A percentile compares a stretch with the other conserved stretches of the same genome.
Conservation (phyloP, 2,888 invertebrate genomes). For the Cremastinae sp. region DNA sequence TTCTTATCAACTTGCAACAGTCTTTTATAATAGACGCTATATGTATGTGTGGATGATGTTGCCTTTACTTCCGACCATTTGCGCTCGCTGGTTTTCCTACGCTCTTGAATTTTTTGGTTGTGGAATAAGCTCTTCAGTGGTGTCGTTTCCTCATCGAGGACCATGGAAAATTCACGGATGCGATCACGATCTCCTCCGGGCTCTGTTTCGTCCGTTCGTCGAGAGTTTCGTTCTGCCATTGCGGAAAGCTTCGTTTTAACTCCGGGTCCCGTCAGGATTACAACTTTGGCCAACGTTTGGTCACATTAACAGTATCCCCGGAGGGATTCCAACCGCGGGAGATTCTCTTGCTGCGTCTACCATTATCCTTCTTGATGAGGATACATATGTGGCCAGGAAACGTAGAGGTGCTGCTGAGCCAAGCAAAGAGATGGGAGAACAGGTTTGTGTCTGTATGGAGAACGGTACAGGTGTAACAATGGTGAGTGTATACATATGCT, state of each 20-base stretch:
- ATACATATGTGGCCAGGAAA: slow-evolving; percentile 18
- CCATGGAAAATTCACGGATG: slow-evolving; percentile 1
- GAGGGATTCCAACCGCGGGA: slow-evolving; percentile 25
- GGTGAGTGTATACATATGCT: slow-evolving; percentile 9
- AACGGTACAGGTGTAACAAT: slow-evolving; percentile 45
- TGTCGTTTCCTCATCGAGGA: slow-evolving; percentile 18
- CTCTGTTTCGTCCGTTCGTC: slow-evolving; percentile 42
- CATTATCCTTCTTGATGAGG: slow-evolving; percentile 30
- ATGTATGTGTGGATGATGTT: slow-evolving; percentile 39
- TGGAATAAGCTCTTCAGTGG: slow-evolving; percentile 26
- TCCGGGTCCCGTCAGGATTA: slow-evolving; percentile 51
- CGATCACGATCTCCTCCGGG: slow-evolving; percentile 10
- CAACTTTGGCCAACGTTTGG: slow-evolving; percentile 57
- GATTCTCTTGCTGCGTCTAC: slow-evolving; percentile 25
- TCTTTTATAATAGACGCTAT: slow-evolving; percentile 12
- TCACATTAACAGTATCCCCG: slow-evolving; percentile 58
- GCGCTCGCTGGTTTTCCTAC: slow-evolving; percentile 36
- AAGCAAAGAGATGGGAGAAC: slow-evolving; percentile 33
- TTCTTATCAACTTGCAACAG: too few species aligned
- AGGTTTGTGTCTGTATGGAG: slow-evolving; percentile 9
- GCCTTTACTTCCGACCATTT: slow-evolving; percentile 45
- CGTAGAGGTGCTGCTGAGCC: slow-evolving; percentile 10
- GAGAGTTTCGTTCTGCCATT: slow-evolving; percentile 44
- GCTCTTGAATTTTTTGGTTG: slow-evolving; percentile 4
- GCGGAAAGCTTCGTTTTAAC: slow-evolving; percentile 17